These are phyloP conservation scores for Streblospio benedicti DNA, from an alignment of 1,140 invertebrate genomes.

Conservation along the genomic window DNA sequence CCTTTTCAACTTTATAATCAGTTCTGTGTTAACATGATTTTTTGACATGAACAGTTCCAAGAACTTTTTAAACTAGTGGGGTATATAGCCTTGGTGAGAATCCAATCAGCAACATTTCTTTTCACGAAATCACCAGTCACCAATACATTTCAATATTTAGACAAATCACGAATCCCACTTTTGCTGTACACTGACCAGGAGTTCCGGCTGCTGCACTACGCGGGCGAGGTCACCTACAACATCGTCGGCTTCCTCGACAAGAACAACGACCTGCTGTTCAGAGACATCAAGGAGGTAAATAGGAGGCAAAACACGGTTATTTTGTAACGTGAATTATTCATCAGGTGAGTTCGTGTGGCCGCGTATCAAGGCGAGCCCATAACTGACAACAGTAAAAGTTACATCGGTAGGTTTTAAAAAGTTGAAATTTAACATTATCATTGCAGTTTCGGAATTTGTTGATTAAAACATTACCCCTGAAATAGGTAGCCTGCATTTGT, in stretches of 20 bases:
- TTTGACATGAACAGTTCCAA: too few relatives aligned
- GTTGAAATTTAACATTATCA: background rate
- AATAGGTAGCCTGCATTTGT: background rate
- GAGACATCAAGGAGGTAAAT: conserved; percentile 60
- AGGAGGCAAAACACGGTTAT: background rate
- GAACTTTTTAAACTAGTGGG: too few relatives aligned
- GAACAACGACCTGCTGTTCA: conserved; percentile 81
- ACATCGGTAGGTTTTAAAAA: background rate
- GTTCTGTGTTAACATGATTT: too few relatives aligned
- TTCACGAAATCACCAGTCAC: too few relatives aligned
- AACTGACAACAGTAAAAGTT: background rate
- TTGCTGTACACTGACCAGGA: too few relatives aligned
- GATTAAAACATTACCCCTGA: too few relatives aligned
- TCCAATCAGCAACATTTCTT: too few relatives aligned
- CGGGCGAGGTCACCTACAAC: conserved; percentile 82
- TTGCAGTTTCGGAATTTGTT: too few relatives aligned
- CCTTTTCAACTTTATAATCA: too few relatives aligned
- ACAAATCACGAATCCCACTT: too few relatives aligned
- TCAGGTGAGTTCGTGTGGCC: background rate
- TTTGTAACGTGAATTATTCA: background rate
- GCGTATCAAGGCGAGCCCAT: background rate
- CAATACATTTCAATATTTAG: too few relatives aligned
- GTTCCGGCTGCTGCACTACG: conserved; percentile 80
- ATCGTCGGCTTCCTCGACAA: conserved; percentile 81
- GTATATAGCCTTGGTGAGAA: too few relatives aligned